Evolutionary conservation across 2,797 vertebrate genomes (phyloP), one percentile per base, ranked within the genome.

Genomic region (Cyprinella venusta): DNA sequence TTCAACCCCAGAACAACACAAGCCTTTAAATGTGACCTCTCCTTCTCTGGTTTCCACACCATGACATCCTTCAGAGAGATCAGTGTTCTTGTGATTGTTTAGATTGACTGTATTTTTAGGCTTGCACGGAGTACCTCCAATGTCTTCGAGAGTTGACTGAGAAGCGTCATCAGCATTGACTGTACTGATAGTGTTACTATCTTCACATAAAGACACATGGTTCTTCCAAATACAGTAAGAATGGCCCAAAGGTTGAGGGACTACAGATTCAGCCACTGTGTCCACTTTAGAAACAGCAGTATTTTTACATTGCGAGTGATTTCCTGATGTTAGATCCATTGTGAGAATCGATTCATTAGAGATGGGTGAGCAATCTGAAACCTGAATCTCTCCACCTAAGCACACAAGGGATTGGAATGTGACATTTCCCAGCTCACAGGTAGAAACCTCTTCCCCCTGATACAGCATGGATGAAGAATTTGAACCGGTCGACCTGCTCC

Each of bases 1-100:
- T 83, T 92, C 91, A 6, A 87, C 87, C n/a, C 92, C 93, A 12
- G 82, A 79, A 85, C 90, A 93, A 85, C 85, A 79, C 38, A 93
- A 85, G 19, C 87, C 87, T 86, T 92, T 91, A 5, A 91, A 90
- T 10, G 89, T 93, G 42, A 90, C 16, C 12, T 92, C 86, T 24
- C 12, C 84, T 19, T 21, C 26, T 45, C 45, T 72, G 30, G 71
- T 42, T 15, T 64, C 50, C 26, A 50, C 6, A 2, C 12, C 70
- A 54, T 54, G 8, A 65, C 6, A 16, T 36, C 13, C 1, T 56
- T 50, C 63, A 68, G 76, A 68, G n/a, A 64, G 40, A 52, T 64
- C n/a, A n/a, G 7, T 2, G 6, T 68, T 21, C 30, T 40, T 30
- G 1, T 36, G 8, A 48, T 64, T 59, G 8, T 59, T 81, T 36